Conservation (phyloP, 2,797 vertebrate species). For the Sternotherus odoratus region DNA sequence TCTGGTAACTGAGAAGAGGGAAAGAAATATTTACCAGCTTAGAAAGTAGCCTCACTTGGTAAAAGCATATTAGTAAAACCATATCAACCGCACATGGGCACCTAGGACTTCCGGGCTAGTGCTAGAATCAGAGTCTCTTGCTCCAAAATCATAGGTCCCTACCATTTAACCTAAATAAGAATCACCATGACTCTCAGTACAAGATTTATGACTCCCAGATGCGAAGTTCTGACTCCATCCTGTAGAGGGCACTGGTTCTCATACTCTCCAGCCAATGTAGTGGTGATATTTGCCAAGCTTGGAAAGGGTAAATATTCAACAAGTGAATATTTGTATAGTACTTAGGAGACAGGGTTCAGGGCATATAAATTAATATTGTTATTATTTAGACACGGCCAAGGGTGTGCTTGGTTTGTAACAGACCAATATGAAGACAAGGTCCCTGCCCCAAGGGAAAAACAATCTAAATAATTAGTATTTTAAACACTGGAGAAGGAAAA, state of each 20-base stretch:
- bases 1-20: not conserved
- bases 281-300: not conserved
- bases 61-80: not conserved
- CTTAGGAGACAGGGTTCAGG: conserved; percentile 10
- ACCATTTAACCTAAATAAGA: not conserved
- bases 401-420: not conserved
- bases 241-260: not conserved
- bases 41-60: not conserved
- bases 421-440: not conserved
- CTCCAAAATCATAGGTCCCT: not conserved
- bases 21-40: not conserved
- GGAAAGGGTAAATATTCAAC: not conserved
- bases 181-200: not conserved
- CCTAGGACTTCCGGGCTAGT: not conserved
- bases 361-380: conserved; percentile 10
- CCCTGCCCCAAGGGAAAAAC: not conserved
- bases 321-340: not conserved
- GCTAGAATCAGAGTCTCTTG: not conserved
- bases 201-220: not conserved
- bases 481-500: not conserved
- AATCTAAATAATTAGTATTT: not conserved
- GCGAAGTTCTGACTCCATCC: not conserved
- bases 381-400: conserved; percentile 1
- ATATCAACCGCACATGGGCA: not conserved
- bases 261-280: not conserved